Percentiles rank a stretch among this genome's conserved stretches.
These are phyloP conservation scores for Trichogramma dendrolimi DNA, from an alignment of 2,888 invertebrate genomes.

Conservation along the genomic window DNA sequence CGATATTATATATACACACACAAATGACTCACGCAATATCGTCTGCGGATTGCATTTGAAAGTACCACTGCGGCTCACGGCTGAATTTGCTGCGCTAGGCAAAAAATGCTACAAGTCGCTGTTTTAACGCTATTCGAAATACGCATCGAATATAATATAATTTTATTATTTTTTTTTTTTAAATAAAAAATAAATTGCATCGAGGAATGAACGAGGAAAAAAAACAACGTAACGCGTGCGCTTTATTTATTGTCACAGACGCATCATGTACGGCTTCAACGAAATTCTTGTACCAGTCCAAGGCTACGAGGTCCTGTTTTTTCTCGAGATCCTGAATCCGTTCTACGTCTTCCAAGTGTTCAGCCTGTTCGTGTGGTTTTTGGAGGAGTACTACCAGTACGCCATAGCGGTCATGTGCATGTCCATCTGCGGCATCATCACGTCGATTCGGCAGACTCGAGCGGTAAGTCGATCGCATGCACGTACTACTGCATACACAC, in stretches of 20 bases:
- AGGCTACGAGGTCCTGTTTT: conserved; percentile 64
- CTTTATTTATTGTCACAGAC: conserved; percentile 52
- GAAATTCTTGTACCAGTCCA: conserved; percentile 70
- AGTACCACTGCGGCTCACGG: too few relatives aligned
- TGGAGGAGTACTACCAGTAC: conserved; percentile 82
- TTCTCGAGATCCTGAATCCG: conserved; percentile 77
- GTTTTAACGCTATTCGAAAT: too few relatives aligned
- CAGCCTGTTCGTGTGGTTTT: conserved; percentile 76
- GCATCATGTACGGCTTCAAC: conserved; percentile 68
- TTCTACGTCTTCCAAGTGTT: conserved; percentile 87
- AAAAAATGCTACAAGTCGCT: too few relatives aligned
- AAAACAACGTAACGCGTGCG: background rate
- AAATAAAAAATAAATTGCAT: too few relatives aligned
- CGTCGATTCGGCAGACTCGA: conserved; percentile 75
- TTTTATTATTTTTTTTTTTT: background rate
- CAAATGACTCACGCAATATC: too few relatives aligned
- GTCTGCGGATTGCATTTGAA: too few relatives aligned
- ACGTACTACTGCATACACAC: too few relatives aligned
- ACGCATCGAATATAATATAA: background rate
- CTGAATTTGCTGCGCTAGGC: background rate
- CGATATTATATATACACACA: too few relatives aligned
- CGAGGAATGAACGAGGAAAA: too few relatives aligned
- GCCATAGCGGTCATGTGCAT: conserved; percentile 78
- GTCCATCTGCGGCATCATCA: conserved; percentile 72
- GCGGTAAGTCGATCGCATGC: conserved; percentile 56